These are phyloP conservation scores for Lates calcarifer DNA, from an alignment of 2,113 vertebrate species.

Conservation along the genomic window DNA sequence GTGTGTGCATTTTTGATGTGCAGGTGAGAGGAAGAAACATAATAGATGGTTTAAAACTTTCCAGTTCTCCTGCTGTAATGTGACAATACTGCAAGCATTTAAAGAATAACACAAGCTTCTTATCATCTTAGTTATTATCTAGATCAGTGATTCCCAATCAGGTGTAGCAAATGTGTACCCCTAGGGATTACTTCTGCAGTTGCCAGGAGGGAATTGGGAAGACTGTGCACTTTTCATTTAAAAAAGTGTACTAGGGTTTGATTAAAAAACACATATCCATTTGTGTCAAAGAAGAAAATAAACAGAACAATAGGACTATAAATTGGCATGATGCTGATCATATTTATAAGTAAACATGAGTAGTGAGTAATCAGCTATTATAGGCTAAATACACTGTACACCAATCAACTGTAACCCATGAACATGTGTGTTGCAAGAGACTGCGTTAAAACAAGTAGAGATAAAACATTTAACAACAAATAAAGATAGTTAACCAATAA, in stretches of 20 bases:
- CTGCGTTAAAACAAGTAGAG: too few species aligned
- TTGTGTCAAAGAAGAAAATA: background rate
- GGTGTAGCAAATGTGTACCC: too few species aligned
- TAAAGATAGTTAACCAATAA: too few species aligned
- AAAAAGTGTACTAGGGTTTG: background rate
- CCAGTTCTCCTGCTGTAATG: too few species aligned
- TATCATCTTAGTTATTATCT: background rate
- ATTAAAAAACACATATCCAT: background rate
- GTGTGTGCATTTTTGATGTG: conserved; percentile 1
- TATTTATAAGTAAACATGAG: background rate
- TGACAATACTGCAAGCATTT: background rate
- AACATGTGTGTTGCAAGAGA: too few species aligned
- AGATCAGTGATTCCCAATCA: background rate
- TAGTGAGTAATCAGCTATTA: too few species aligned
- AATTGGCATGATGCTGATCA: background rate
- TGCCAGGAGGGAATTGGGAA: background rate
- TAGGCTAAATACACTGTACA: background rate
- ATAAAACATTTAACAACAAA: background rate
- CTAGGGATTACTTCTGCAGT: background rate
- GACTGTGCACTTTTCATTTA: background rate
- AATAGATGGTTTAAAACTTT: conserved; percentile 11
- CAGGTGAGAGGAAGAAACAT: conserved; percentile 8
- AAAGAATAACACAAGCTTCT: background rate
- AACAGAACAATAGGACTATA: too few species aligned
- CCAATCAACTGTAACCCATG: too few species aligned